Evolutionary conservation across 2,113 vertebrate species (phyloP).

Genomic region (Pardalotus punctatus): DNA sequence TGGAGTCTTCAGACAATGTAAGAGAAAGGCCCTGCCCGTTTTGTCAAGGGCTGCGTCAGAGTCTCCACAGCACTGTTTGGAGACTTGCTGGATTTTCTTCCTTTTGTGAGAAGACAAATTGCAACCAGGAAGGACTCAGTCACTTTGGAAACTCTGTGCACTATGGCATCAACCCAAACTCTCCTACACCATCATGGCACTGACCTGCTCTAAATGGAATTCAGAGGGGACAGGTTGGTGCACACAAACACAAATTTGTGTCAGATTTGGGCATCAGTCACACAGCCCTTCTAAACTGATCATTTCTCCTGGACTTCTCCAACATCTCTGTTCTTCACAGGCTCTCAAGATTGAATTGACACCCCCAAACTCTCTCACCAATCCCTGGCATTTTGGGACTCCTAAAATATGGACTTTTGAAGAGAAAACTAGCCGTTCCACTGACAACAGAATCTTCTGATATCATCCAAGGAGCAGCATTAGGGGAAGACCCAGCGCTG

Average conservation of each 20-base stretch:
- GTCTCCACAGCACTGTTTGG: not conserved
- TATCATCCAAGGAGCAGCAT: not conserved
- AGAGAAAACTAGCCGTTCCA: not conserved
- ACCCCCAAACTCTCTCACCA: not conserved
- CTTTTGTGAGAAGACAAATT: not conserved
- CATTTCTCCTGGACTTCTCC: not conserved
- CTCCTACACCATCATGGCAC: not conserved
- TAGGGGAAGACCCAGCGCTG: not conserved
- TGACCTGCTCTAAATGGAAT: too few relatives aligned
- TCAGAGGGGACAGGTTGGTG: not conserved
- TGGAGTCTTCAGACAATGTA: not conserved
- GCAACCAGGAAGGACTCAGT: not conserved
- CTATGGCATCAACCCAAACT: not conserved
- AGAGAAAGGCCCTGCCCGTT: not conserved
- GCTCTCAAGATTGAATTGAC: not conserved
- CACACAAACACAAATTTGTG: not conserved
- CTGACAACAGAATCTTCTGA: not conserved
- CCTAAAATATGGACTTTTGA: not conserved
- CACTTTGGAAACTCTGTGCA: not conserved
- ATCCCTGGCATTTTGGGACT: not conserved
- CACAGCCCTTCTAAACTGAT: not conserved
- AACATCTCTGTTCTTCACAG: not conserved
- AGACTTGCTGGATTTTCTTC: not conserved
- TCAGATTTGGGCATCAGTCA: rapidly evolving
- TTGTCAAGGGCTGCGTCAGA: not conserved